Evolutionary conservation across 2,888 invertebrate species (phyloP).

Genomic region (Calameuta filiformis): DNA sequence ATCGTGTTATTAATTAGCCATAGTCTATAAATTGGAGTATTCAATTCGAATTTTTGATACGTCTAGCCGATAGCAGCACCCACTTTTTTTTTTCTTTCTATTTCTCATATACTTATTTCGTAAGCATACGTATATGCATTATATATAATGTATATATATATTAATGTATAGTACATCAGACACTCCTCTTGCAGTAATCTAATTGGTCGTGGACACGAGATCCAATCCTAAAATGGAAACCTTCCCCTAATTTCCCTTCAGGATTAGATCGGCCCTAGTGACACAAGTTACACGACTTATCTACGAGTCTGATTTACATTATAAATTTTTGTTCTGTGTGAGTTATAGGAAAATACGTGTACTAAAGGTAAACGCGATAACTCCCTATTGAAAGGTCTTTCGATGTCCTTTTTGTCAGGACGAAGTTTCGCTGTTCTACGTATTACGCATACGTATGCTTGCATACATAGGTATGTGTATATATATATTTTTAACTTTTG

Average conservation of each 20-base stretch:
- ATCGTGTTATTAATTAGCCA: background rate
- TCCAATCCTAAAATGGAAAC: constrained; percentile 53
- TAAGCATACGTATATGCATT: background rate
- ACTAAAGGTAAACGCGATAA: background rate
- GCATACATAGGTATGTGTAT: constrained; percentile 21
- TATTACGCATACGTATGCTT: constrained; percentile 9
- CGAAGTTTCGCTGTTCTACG: background rate
- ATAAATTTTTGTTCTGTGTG: background rate
- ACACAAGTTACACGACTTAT: background rate
- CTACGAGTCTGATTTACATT: background rate
- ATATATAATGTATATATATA: background rate
- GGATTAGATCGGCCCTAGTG: constrained; percentile 36
- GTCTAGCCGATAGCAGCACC: background rate
- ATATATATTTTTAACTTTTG: constrained; percentile 16
- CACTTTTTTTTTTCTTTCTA: background rate
- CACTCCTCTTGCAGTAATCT: background rate
- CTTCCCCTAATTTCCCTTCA: constrained; percentile 62
- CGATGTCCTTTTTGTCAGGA: background rate
- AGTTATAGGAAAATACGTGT: background rate
- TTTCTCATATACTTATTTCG: background rate
- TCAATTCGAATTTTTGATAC: background rate
- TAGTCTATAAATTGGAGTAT: constrained; percentile 3
- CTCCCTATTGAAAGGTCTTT: background rate
- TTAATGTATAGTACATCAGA: background rate
- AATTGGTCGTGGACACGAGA: constrained; percentile 8